Base-by-base conservation (phyloP, 2,888 invertebrate genomes). In the Melanophora roralis region DNA sequence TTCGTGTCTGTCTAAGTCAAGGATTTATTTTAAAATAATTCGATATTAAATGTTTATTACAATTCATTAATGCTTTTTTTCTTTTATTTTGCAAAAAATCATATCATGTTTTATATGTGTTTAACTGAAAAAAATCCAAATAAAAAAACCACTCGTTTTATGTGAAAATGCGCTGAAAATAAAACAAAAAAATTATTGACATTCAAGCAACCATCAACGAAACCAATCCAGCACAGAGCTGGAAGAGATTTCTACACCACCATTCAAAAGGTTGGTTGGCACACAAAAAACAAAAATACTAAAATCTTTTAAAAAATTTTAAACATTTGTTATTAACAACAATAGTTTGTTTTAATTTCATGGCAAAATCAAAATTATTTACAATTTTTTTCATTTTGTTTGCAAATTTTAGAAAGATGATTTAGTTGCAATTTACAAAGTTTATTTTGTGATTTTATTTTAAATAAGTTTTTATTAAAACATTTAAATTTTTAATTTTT, bases 251-350 rank as follows among this genome's bases (percentile, higher is more conserved):
- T 86, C 86, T 84, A 86, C 86, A 86, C 85, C 88, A 84, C 86
- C 87, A 84, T 84, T 85, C 78, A 87, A 86, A 89, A 89, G 89
- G 89, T 89, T 89, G 88, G 89, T 89, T 89, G 87, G 89, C 80
- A 68, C 55, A 73, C 51, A 53, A 45, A 43, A 65, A 72, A 64
- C 21, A n/a, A 62, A 78, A 60, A 21, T n/a, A n/a, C n/a, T n/a
- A n/a, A 72, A 45, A 27, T n/a, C 14, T 19, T 38, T 34, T 34
- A 74, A 47, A 14, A 32, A 57, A 16, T 45, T 21, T 21, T 38
- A 38, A 53, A 57, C 21, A 57, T 55, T 69, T 69, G 14, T 34
- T 60, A 57, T 49, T 59, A 19, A 34, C 55, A 51, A 69, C 16
- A 21, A 65, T 51, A 60, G n/a, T 40, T 27, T 5, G 11, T 62